These are phyloP conservation scores for Sitta europaea DNA, from an alignment of 2,113 vertebrate species.

Conservation along the genomic window DNA sequence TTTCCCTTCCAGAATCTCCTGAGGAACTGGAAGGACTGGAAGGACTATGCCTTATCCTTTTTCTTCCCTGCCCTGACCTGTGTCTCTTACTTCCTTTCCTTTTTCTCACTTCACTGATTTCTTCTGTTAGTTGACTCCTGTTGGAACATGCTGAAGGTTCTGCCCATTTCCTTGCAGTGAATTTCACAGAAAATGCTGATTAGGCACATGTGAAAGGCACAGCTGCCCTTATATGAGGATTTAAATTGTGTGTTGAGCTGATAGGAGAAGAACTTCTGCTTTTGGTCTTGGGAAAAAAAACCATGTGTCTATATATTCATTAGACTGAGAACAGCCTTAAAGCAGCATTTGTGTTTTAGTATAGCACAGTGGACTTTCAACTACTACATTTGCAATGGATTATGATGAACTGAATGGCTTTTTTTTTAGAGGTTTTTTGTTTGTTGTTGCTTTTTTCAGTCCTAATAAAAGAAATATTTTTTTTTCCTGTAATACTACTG, in stretches of 20 bases:
- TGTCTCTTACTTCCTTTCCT: neutral
- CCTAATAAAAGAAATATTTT: neutral
- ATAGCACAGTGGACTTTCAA: neutral
- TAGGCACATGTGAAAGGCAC: neutral
- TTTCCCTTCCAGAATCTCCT: neutral
- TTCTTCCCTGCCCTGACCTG: neutral
- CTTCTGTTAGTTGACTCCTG: neutral
- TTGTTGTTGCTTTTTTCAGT: neutral
- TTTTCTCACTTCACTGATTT: neutral
- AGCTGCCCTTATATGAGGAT: neutral
- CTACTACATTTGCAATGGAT: neutral
- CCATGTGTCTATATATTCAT: neutral
- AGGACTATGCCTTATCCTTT: neutral
- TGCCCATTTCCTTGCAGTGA: neutral
- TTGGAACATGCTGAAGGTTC: neutral
- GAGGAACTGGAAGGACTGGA: neutral
- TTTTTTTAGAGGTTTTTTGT: rapidly evolving
- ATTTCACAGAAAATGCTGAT: neutral
- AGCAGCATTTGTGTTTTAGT: neutral
- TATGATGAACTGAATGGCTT: neutral
- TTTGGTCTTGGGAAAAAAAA: neutral
- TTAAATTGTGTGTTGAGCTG: neutral
- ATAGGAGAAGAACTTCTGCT: neutral
- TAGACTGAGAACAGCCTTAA: neutral
- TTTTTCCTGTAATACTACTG: neutral